Conservation (phyloP, 1,140 invertebrate species). For the Brachionus manjavacas region DNA sequence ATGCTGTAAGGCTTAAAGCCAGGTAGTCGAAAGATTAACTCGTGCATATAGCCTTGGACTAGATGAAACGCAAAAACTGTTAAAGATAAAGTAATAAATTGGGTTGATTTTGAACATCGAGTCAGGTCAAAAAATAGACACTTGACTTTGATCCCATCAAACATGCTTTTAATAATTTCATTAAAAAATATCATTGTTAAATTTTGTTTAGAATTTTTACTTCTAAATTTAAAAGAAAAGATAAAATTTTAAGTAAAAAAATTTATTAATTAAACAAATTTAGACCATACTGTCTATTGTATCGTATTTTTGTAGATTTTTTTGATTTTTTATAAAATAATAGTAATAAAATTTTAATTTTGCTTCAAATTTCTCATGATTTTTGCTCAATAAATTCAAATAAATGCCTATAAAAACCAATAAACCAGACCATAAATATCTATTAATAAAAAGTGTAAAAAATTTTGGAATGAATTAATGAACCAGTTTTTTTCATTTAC, state of each 20-base stretch:
- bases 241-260: not conserved
- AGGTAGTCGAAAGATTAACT: conserved; percentile 80
- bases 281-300: conserved; percentile 7
- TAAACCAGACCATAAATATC: conserved; percentile 81
- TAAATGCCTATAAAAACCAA: conserved; percentile 83
- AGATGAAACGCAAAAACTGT: conserved; percentile 31
- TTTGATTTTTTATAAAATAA: not conserved
- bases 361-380: conserved; percentile 54
- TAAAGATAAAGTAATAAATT: conserved; percentile 10
- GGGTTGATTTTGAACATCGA: not conserved
- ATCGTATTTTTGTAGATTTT: not conserved
- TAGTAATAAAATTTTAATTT: not conserved
- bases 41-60: conserved; percentile 38
- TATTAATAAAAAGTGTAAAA: conserved; percentile 56
- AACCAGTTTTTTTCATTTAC: not conserved
- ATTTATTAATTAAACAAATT: not conserved
- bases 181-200: not conserved
- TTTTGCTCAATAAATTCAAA: conserved; percentile 78
- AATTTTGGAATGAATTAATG: no score
- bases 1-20: conserved; percentile 83
- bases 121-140: conserved; percentile 30
- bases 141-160: not conserved
- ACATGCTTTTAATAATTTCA: not conserved
- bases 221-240: conserved; percentile 17
- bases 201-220: conserved; percentile 26